phyloP scores from a whole-genome alignment of 1,140 invertebrate genomes.

The Anthonomus grandis region DNA sequence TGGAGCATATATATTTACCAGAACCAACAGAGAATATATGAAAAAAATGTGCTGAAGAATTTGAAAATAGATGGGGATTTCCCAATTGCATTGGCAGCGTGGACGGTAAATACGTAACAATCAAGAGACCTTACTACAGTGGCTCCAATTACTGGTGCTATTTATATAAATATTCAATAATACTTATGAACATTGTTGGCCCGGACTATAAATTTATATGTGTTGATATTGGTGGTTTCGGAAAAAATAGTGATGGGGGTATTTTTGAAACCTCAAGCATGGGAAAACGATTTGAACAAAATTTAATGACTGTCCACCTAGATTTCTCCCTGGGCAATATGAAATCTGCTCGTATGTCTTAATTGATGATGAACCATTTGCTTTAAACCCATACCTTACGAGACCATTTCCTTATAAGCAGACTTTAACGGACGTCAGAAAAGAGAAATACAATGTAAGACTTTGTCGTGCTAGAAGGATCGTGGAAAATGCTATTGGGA shows the following conservation, averaged over 20 bases:
- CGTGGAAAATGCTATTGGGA: slow-evolving; percentile 51
- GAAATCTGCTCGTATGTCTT: slow-evolving; percentile 35
- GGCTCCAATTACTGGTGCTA: slow-evolving; percentile 49
- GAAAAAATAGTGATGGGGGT: slow-evolving; percentile 44
- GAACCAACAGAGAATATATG: no score
- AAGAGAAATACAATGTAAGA: slow-evolving; percentile 36
- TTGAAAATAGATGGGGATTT: no score
- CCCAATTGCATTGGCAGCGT: slow-evolving; percentile 46
- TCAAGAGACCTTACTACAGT: slow-evolving; percentile 42
- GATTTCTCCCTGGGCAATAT: slow-evolving; percentile 32
- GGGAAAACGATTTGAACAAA: slow-evolving; percentile 34
- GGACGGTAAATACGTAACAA: slow-evolving; percentile 51
- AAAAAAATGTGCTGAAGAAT: no score
- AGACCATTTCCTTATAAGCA: slow-evolving; percentile 35
- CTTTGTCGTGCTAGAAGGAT: slow-evolving; percentile 45
- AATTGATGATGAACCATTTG: slow-evolving; percentile 50
- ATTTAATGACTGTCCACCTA: slow-evolving; percentile 28
- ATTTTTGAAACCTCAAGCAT: slow-evolving; percentile 40
- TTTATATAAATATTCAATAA: slow-evolving; percentile 47
- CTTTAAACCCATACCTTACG: slow-evolving; percentile 41
- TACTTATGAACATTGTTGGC: slow-evolving; percentile 48
- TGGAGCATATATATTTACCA: no score
- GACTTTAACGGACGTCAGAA: slow-evolving; percentile 17
- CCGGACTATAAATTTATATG: slow-evolving; percentile 49
- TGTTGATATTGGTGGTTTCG: slow-evolving; percentile 48